Evolutionary conservation across 1,140 invertebrate genomes (phyloP).

Genomic region (Trichonephila clavata): DNA sequence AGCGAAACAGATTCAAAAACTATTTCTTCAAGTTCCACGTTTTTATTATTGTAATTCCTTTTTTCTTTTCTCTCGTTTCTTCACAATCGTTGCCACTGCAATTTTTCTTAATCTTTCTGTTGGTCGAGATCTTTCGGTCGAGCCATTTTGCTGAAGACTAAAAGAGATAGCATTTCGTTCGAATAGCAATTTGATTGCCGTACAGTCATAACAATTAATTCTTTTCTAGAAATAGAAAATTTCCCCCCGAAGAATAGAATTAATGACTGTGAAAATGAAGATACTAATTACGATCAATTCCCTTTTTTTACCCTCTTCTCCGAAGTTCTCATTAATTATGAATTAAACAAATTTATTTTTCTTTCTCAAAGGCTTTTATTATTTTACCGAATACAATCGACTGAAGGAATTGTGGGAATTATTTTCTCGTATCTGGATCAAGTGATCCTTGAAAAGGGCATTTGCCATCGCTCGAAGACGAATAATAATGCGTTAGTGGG

Average conservation of each 20-base stretch:
- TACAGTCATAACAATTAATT: constrained; percentile 70
- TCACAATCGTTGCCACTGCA: constrained; percentile 18
- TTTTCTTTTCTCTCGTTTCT: neutral
- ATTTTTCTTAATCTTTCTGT: constrained; percentile 69
- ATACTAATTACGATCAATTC: constrained; percentile 71
- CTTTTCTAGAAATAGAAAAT: constrained; percentile 66
- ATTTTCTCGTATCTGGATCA: neutral
- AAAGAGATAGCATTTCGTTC: neutral
- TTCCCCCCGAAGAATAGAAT: constrained; percentile 64
- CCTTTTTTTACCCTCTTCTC: neutral
- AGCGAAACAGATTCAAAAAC: constrained; percentile 70
- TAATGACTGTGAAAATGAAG: constrained; percentile 75
- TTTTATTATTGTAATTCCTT: neutral
- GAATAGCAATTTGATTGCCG: constrained; percentile 67
- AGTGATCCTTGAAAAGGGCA: neutral
- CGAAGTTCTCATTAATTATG: constrained; percentile 70
- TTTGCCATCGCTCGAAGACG: neutral
- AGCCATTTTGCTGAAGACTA: constrained; percentile 19
- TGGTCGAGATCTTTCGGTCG: neutral
- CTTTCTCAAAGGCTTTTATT: constrained; percentile 16
- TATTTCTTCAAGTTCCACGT: constrained; percentile 40
- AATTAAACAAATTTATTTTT: constrained; percentile 69
- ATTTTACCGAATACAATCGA: constrained; percentile 5
- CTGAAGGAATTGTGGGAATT: neutral
- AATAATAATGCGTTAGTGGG: neutral